Base-by-base conservation (phyloP, 2,888 invertebrate species). In the Chymomyza procnemis region DNA sequence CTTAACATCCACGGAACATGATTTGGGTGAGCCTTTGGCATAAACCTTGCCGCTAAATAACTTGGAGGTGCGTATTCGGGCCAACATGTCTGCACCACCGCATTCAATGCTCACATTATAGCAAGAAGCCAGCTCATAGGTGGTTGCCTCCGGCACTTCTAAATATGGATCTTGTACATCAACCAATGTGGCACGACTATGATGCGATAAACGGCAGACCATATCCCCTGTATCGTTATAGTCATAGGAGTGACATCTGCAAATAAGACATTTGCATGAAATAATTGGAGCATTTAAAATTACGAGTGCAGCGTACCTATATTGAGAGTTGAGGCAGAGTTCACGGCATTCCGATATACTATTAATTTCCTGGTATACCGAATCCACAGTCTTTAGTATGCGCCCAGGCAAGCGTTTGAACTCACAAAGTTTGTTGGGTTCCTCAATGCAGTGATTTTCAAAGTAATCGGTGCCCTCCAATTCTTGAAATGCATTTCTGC, bases 61-160 rank as follows among this genome's bases (percentile, higher is more conserved):
- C 91, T 96, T 97, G 76, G 96, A 97, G 65, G 97, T 97, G 91
- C 96, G 96, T 88, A 97, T 97, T 78, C 95, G 94, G 47, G 97
- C 97, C 68, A 97, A 94, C 97, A 98, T 97, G 90, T 97, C 97
- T 63, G 97, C 96, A 30, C 96, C 94, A 65, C 97, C 94, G 89
- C 97, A 98, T 91, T 97, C 97, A 88, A 97, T 97, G 80, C 96
- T 96, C 58, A 97, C 97, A 91, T 97, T 97, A 93, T 97, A 97
- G 91, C 97, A 98, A 22, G 97, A 97, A 80, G 96, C 96, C 77
- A 97, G 92, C 92, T 97, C 97, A 92, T 96, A 97, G 14, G 97
- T 97, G 41, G 97, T 95, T 12, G 97, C 97, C 92, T 97, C 97
- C 26, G 96, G 96, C 46, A 97, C 97, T 90, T 96, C 96, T 83